Evolutionary conservation across 2,113 vertebrate species (phyloP).

Genomic region (Hiodon alosoides): DNA sequence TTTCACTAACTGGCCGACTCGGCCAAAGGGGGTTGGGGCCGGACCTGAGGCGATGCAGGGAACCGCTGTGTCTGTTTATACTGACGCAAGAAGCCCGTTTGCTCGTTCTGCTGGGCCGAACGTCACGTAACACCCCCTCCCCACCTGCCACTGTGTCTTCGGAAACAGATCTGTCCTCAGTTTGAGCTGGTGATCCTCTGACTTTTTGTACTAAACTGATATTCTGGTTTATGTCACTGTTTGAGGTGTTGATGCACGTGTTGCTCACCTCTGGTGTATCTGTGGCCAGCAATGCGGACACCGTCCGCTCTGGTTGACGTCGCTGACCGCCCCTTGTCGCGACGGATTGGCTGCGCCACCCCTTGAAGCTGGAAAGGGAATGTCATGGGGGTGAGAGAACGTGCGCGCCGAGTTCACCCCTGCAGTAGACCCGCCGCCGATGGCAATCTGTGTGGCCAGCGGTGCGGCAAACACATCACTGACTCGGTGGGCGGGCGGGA

Average conservation of each 20-base stretch:
- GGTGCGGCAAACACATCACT: constrained; percentile 72
- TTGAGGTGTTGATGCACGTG: not conserved
- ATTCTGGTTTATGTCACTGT: not conserved
- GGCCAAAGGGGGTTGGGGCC: not conserved
- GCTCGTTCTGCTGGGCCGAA: not conserved
- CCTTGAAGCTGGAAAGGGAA: constrained; percentile 58
- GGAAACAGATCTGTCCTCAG: not conserved
- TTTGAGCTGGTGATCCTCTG: not conserved
- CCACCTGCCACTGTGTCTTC: not conserved
- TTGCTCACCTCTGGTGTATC: too few species aligned
- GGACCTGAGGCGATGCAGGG: not conserved
- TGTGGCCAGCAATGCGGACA: not conserved
- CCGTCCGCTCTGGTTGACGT: not conserved
- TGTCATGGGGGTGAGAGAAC: constrained; percentile 58
- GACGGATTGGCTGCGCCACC: constrained; percentile 5
- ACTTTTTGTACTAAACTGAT: not conserved
- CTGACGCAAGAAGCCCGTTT: not conserved
- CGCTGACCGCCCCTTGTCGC: not conserved
- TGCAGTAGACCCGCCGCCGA: constrained; percentile 49
- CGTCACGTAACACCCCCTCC: not conserved
- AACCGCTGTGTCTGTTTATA: not conserved
- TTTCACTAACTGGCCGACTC: not conserved
- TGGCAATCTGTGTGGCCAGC: constrained; percentile 69
- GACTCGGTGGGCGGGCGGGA: constrained; percentile 57
- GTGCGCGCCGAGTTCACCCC: constrained; percentile 57